A percentile compares a stretch with the other conserved stretches of the same genome.
phyloP scores from a whole-genome alignment of 1,140 invertebrate genomes.

The Saccostrea cuccullata region DNA sequence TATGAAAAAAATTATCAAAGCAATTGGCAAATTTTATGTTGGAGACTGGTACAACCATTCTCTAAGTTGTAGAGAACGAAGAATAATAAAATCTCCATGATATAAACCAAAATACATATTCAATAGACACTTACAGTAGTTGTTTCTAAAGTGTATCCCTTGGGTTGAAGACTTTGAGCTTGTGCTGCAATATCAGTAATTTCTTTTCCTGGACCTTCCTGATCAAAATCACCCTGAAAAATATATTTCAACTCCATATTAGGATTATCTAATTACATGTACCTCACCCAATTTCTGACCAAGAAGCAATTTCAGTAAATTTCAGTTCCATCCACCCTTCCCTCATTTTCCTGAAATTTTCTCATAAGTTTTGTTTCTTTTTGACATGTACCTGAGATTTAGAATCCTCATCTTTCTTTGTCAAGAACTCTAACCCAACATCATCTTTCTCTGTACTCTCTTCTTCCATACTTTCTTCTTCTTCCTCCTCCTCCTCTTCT shows the following conservation, averaged over 20 bases:
- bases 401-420: constrained; percentile 12
- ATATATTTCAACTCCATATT: background rate
- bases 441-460: constrained; percentile 74
- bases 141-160: constrained; percentile 96
- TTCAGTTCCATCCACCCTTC: too few species aligned
- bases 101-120: background rate
- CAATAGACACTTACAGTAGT: constrained; percentile 83
- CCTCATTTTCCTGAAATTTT: too few species aligned
- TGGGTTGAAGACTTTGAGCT: constrained; percentile 97
- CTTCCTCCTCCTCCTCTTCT: constrained; percentile 68
- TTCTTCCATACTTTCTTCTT: constrained; percentile 71
- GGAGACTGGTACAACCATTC: constrained; percentile 18
- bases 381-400: background rate
- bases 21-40: constrained; percentile 49
- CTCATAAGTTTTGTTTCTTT: background rate
- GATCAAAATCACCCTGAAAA: constrained; percentile 52
- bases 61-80: background rate
- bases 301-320: too few species aligned
- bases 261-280: too few species aligned
- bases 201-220: constrained; percentile 81
- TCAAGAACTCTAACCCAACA: constrained; percentile 68
- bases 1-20: constrained; percentile 54
- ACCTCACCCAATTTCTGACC: too few species aligned
- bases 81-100: background rate
- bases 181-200: constrained; percentile 92